Conservation (phyloP, 2,888 invertebrate genomes). For the Argynnis bischoffii region DNA sequence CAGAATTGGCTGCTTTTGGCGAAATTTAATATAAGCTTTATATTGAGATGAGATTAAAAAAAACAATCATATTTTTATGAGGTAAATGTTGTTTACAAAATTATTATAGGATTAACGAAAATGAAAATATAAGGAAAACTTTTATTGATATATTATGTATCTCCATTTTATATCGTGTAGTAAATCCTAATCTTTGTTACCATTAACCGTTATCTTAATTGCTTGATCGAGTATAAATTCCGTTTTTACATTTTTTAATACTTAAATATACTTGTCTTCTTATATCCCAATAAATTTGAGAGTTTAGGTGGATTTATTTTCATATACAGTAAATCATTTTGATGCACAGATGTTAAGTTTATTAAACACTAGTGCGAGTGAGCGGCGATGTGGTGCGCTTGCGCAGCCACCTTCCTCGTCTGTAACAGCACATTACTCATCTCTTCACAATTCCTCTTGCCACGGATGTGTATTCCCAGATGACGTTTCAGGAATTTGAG, state of each 20-base stretch:
- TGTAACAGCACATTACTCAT: slow-evolving; percentile 96
- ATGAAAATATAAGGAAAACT: too few species aligned
- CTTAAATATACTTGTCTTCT: slow-evolving; percentile 12
- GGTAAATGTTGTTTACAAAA: too few species aligned
- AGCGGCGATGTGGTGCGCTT: slow-evolving; percentile 86
- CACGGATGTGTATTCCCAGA: slow-evolving; percentile 98
- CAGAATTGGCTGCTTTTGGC: too few species aligned
- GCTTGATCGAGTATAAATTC: slow-evolving; percentile 16
- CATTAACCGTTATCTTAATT: slow-evolving; percentile 20
- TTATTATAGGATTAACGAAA: too few species aligned
- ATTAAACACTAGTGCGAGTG: slow-evolving; percentile 58
- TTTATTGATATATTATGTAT: not conserved
- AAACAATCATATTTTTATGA: too few species aligned
- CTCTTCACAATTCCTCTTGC: slow-evolving; percentile 99
- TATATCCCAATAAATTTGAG: not conserved
- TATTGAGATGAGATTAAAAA: too few species aligned
- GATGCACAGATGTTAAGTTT: slow-evolving; percentile 45
- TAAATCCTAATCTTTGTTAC: slow-evolving; percentile 15
- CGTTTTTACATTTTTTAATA: slow-evolving; percentile 8
- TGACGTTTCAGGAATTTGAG: slow-evolving; percentile 98
- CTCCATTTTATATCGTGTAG: not conserved
- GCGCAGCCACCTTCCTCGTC: slow-evolving; percentile 96
- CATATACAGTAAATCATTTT: too few species aligned
- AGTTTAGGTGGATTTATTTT: too few species aligned
- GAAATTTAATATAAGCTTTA: too few species aligned